phyloP scores from a whole-genome alignment of 2,797 vertebrate species.

The Uromys caudimaculatus region DNA sequence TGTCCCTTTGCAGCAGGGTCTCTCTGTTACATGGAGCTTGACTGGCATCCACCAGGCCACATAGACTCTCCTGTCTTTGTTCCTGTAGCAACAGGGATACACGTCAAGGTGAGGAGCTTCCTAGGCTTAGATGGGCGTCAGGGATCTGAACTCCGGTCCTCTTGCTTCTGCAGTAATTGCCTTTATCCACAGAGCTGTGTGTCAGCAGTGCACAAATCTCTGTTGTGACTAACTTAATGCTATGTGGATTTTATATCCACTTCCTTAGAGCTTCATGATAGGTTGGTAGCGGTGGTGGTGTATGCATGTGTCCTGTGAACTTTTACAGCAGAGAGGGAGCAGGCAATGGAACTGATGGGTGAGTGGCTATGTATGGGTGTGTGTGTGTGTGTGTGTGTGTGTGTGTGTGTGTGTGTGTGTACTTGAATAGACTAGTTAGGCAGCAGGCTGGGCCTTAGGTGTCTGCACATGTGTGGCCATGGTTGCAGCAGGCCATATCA shows the following conservation, averaged over 20 bases:
- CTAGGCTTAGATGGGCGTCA: not conserved
- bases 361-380: not conserved
- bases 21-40: not conserved
- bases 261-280: not conserved
- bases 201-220: not conserved
- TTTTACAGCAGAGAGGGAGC: not conserved
- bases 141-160: not conserved
- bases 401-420: too few relatives aligned
- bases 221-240: accelerated
- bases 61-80: not conserved
- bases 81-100: not conserved
- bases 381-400: too few relatives aligned
- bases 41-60: not conserved
- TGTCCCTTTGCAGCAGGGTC: not conserved
- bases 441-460: not conserved
- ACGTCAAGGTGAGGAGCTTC: not conserved
- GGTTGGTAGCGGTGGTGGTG: not conserved
- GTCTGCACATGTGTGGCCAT: not conserved
- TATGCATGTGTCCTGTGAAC: not conserved
- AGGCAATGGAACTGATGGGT: too few relatives aligned
- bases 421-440: not conserved
- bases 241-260: accelerated
- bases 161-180: not conserved
- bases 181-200: too few relatives aligned
- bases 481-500: not conserved